These are phyloP conservation scores for Apogon talboti DNA, from an alignment of 2,797 vertebrate species.

Conservation along the genomic window DNA sequence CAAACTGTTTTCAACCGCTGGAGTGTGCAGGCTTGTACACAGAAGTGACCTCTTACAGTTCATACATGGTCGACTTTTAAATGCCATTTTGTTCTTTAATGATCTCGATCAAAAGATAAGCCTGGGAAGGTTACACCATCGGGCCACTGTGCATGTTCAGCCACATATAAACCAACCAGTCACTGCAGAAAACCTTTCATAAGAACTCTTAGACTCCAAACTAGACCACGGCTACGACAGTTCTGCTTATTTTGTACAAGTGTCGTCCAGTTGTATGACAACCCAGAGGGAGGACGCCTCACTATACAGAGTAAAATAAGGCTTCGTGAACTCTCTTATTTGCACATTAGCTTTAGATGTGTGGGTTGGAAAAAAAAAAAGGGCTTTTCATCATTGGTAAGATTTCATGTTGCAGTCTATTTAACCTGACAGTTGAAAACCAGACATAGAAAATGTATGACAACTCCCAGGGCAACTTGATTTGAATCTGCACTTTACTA, in stretches of 20 bases:
- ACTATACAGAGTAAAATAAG: constrained; percentile 43
- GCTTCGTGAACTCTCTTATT: constrained; percentile 75
- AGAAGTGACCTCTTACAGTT: constrained; percentile 69
- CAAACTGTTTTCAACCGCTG: constrained; percentile 42
- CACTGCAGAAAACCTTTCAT: constrained; percentile 53
- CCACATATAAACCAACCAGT: constrained; percentile 53
- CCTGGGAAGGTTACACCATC: constrained; percentile 43
- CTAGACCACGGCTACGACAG: constrained; percentile 24
- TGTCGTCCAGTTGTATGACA: constrained; percentile 46
- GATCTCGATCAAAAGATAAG: constrained; percentile 43
- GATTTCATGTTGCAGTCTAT: constrained; percentile 76
- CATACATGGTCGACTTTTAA: constrained; percentile 55
- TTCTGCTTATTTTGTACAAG: constrained; percentile 42
- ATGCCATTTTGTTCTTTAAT: constrained; percentile 37
- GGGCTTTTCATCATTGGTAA: constrained; percentile 90
- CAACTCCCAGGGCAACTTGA: constrained; percentile 88
- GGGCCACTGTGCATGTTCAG: constrained; percentile 67
- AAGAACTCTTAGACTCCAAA: constrained; percentile 47
- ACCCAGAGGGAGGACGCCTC: constrained; percentile 35
- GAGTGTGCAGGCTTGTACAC: constrained; percentile 57
- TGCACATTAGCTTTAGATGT: constrained; percentile 89
- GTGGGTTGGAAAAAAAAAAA: constrained; percentile 86
- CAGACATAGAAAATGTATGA: constrained; percentile 83
- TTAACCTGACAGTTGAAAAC: constrained; percentile 76
- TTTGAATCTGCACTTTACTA: constrained; percentile 96